A percentile compares a stretch with the other conserved stretches of the same genome.
phyloP scores from a whole-genome alignment of 2,888 invertebrate genomes.

The Seira musarum region DNA sequence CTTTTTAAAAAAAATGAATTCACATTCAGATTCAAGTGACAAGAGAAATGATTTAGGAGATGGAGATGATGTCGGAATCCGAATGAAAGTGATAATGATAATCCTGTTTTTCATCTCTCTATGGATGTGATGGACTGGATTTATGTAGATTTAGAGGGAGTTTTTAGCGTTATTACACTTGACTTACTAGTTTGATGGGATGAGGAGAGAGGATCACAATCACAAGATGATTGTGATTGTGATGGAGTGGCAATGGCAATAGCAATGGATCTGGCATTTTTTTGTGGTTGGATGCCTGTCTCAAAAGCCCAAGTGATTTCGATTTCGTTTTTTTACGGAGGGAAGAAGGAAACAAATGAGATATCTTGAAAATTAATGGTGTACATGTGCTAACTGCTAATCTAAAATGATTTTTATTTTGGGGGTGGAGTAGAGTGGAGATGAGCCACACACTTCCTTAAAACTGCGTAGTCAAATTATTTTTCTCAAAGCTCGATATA shows the following conservation, averaged over 20 bases:
- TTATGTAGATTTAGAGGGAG: background rate
- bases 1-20: too few species aligned
- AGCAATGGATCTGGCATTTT: too few species aligned
- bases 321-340: background rate
- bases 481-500: too few species aligned
- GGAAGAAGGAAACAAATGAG: background rate
- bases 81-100: background rate
- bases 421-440: too few species aligned
- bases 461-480: too few species aligned
- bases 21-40: too few species aligned
- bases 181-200: background rate
- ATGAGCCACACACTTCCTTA: too few species aligned
- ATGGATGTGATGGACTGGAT: background rate
- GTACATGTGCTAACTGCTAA: background rate
- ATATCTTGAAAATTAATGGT: too few species aligned
- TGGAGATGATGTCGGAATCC: background rate
- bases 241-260: too few species aligned
- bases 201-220: background rate
- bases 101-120: background rate
- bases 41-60: slow-evolving; percentile 35
- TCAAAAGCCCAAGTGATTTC: background rate
- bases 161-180: background rate
- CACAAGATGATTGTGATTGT: too few species aligned
- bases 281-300: background rate
- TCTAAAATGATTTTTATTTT: too few species aligned